Percentiles rank a stretch among this genome's conserved stretches.
phyloP scores from a whole-genome alignment of 2,888 invertebrate species.

The Sinodicranocentrus sp. region DNA sequence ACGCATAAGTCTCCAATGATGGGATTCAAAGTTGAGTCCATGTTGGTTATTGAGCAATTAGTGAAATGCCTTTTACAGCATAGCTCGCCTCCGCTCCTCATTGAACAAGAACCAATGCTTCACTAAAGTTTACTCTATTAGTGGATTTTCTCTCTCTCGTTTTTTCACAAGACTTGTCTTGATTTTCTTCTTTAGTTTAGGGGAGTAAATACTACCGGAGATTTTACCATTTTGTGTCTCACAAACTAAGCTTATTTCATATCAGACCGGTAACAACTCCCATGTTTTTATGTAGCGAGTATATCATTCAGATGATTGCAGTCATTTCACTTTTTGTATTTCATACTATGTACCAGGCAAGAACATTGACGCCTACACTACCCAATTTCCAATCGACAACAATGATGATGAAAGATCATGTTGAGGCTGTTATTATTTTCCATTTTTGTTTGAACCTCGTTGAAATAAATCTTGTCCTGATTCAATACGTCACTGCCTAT shows the following conservation, averaged over 20 bases:
- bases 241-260: too few relatives aligned
- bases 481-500: background rate
- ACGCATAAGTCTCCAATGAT: constrained; percentile 25
- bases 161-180: too few relatives aligned
- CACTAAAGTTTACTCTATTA: too few relatives aligned
- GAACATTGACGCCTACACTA: constrained; percentile 6
- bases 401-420: background rate
- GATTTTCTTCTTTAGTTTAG: too few relatives aligned
- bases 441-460: background rate
- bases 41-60: constrained; percentile 54
- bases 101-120: too few relatives aligned
- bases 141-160: too few relatives aligned
- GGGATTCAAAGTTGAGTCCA: constrained; percentile 33
- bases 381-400: background rate
- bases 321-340: too few relatives aligned
- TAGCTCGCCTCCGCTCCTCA: background rate
- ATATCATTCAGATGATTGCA: too few relatives aligned
- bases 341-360: background rate
- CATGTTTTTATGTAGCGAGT: too few relatives aligned
- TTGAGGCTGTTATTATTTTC: background rate
- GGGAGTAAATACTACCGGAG: too few relatives aligned
- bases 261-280: too few relatives aligned
- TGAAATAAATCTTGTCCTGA: constrained; percentile 22
- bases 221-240: too few relatives aligned
- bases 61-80: constrained; percentile 35